A percentile compares a stretch with the other conserved stretches of the same genome.
phyloP scores from a whole-genome alignment of 2,113 vertebrate genomes.

The Brachypodius melanocephalos region DNA sequence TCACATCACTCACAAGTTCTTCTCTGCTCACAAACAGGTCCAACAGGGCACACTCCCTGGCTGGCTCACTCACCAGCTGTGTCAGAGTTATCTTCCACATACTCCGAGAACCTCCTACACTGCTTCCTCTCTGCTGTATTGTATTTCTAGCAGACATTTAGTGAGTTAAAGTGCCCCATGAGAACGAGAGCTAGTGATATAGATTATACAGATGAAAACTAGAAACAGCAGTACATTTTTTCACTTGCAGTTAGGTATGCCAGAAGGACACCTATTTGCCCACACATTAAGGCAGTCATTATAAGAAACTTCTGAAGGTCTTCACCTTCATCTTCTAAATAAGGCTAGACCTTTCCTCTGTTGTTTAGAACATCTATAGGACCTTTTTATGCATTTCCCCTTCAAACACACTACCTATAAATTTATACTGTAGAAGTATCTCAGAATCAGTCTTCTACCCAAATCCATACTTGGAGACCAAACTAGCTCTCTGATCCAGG shows the following conservation, averaged over 20 bases:
- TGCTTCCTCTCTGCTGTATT: background rate
- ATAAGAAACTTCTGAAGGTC: background rate
- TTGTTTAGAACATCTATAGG: background rate
- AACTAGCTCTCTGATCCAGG: background rate
- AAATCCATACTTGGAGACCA: background rate
- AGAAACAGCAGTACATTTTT: background rate
- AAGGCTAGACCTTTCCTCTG: background rate
- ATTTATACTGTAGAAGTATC: background rate
- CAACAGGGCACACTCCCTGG: background rate
- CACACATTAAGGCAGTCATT: background rate
- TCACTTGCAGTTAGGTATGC: background rate
- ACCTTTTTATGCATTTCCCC: background rate
- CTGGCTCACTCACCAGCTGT: background rate
- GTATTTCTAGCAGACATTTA: background rate
- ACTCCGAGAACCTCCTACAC: background rate
- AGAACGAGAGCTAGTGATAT: background rate
- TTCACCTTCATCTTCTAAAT: background rate
- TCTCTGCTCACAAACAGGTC: background rate
- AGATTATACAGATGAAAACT: background rate
- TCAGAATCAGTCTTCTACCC: background rate
- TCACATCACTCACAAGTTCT: background rate
- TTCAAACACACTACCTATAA: background rate
- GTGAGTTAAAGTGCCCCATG: background rate
- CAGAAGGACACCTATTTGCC: background rate
- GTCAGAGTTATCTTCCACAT: background rate